Evolutionary conservation across 53 echinoderm and acorn worm genomes (phyloP).

Genomic region (Mesocentrotus franciscanus): DNA sequence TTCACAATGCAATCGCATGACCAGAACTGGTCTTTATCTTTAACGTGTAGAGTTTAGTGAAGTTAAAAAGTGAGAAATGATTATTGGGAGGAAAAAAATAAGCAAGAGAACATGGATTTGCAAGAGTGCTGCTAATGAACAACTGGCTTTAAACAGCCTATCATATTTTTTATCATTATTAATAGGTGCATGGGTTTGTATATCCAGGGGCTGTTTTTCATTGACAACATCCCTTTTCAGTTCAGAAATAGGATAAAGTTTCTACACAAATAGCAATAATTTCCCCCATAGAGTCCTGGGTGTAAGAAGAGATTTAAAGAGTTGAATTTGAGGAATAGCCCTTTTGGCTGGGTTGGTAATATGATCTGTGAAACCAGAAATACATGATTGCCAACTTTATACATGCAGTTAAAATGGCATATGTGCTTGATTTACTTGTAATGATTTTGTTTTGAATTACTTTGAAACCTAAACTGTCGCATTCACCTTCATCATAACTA

Average conservation of each 20-base stretch:
- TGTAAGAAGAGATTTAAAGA: conserved; percentile 50
- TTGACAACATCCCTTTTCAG: background rate
- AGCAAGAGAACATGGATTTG: background rate
- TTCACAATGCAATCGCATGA: too few species aligned
- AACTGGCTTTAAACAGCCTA: background rate
- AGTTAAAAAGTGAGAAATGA: background rate
- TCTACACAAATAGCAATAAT: conserved; percentile 51
- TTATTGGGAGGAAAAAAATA: background rate
- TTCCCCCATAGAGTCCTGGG: conserved; percentile 12
- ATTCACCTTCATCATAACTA: background rate
- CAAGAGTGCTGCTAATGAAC: background rate
- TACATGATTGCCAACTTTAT: background rate
- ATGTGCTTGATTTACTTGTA: background rate
- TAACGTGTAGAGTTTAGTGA: too few species aligned
- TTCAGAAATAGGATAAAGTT: conserved; percentile 34
- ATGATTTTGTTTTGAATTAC: background rate
- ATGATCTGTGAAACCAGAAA: background rate
- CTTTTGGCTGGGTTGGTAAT: background rate
- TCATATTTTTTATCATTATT: background rate
- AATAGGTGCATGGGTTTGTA: background rate
- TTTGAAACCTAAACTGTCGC: background rate
- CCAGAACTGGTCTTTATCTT: too few species aligned
- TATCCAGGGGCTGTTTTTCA: background rate
- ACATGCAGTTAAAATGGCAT: background rate
- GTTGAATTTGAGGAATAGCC: background rate